phyloP scores from a whole-genome alignment of 64 coral and sea anemone genomes.

The Cladopsammia gracilis region DNA sequence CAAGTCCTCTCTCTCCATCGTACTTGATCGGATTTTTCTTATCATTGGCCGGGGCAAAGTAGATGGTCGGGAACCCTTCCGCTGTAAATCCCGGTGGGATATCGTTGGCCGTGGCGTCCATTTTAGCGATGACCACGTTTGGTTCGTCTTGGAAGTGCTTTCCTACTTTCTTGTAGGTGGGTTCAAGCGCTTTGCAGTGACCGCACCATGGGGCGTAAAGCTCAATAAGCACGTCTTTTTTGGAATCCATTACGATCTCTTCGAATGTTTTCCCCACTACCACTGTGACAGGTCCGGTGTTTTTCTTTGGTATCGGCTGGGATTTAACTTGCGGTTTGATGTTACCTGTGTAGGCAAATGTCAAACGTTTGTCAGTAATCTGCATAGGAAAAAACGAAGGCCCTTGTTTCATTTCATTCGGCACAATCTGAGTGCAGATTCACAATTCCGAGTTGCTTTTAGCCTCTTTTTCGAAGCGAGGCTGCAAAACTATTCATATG shows the following conservation, averaged over 20 bases:
- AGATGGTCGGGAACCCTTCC: conserved; percentile 93
- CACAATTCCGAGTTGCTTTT: too few species aligned
- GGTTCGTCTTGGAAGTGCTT: conserved; percentile 89
- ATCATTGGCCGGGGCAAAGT: conserved; percentile 84
- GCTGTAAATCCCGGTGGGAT: conserved; percentile 68
- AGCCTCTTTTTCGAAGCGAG: too few species aligned
- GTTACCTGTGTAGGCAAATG: conserved; percentile 65
- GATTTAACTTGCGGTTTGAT: conserved; percentile 92
- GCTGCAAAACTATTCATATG: too few species aligned
- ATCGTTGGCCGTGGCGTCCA: conserved; percentile 96
- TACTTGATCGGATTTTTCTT: conserved; percentile 93
- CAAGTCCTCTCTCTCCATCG: conserved; percentile 83
- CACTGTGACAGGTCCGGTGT: conserved; percentile 86
- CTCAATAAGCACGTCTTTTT: conserved; percentile 94
- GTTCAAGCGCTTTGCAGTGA: conserved; percentile 91
- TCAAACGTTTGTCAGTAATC: background rate
- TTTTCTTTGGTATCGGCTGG: conserved; percentile 90
- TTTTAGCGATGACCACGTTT: conserved; percentile 93
- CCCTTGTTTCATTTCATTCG: too few species aligned
- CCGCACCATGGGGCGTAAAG: conserved; percentile 99
- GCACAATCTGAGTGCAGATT: too few species aligned
- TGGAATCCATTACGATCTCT: conserved; percentile 88
- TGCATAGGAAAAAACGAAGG: background rate
- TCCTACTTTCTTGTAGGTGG: conserved; percentile 92
- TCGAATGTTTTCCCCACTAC: conserved; percentile 96